Evolutionary conservation across 2,797 vertebrate genomes (phyloP).

Genomic region (Loriculus beryllinus): DNA sequence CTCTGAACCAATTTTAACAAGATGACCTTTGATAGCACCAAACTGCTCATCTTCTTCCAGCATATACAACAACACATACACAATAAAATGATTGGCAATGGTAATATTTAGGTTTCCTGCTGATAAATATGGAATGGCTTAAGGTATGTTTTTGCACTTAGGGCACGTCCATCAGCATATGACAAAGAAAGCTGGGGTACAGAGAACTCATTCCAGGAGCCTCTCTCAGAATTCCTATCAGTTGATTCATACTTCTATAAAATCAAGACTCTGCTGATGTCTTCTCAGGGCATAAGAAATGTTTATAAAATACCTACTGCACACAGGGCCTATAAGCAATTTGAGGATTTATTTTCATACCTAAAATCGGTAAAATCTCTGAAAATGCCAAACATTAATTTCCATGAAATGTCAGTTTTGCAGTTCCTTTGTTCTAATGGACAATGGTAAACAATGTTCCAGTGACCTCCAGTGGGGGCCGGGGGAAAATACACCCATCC

Average conservation of each 20-base stretch:
- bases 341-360: constrained; percentile 13
- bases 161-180: background rate
- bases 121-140: background rate
- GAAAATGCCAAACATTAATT: background rate
- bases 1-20: background rate
- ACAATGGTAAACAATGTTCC: constrained; percentile 51
- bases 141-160: background rate
- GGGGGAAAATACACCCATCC: constrained; percentile 9
- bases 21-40: background rate
- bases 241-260: background rate
- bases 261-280: background rate
- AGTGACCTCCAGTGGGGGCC: constrained; percentile 74
- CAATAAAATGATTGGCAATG: rapidly evolving
- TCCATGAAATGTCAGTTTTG: background rate
- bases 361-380: background rate
- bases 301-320: background rate
- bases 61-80: rapidly evolving
- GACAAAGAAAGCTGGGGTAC: background rate
- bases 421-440: constrained; percentile 66
- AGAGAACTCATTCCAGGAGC: background rate
- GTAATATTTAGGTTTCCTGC: background rate
- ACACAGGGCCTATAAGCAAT: background rate
- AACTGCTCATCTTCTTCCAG: background rate
- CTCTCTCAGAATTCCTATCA: background rate
- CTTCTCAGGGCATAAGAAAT: background rate